Evolutionary conservation across 2,888 invertebrate genomes (phyloP).

Genomic region (Oasisia sp.): DNA sequence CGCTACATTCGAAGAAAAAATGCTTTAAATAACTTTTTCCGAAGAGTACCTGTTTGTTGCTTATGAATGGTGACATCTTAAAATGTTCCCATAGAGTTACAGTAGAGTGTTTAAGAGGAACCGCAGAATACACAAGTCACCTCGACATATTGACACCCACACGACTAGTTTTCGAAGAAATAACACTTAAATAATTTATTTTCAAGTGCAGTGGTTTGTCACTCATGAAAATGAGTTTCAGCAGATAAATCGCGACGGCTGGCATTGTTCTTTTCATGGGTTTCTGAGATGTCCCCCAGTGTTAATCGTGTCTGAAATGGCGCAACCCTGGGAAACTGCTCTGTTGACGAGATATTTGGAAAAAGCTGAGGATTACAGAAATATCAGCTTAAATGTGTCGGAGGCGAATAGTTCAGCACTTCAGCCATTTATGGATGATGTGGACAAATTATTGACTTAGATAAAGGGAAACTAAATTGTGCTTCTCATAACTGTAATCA

Average conservation of each 20-base stretch:
- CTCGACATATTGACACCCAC: too few species aligned
- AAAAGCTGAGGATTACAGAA: background rate
- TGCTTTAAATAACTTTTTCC: too few species aligned
- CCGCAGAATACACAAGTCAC: too few species aligned
- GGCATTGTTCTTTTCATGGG: background rate
- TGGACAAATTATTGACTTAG: background rate
- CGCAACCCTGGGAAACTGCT: constrained; percentile 6
- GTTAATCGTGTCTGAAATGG: background rate
- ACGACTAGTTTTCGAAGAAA: too few species aligned
- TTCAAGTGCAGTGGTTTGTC: background rate
- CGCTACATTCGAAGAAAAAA: too few species aligned
- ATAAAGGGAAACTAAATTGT: background rate
- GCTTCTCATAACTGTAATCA: background rate
- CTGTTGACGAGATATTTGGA: too few species aligned
- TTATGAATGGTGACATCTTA: background rate
- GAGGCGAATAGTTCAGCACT: background rate
- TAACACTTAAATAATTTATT: background rate
- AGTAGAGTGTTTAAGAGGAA: too few species aligned
- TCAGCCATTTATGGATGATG: background rate
- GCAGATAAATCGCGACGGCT: background rate
- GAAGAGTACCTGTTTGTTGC: too few species aligned
- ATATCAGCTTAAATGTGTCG: background rate
- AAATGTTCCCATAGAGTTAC: background rate
- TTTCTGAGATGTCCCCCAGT: background rate
- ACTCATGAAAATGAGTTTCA: background rate